Conservation (phyloP, 2,113 vertebrate species). For the Ceratotherium simum region DNA sequence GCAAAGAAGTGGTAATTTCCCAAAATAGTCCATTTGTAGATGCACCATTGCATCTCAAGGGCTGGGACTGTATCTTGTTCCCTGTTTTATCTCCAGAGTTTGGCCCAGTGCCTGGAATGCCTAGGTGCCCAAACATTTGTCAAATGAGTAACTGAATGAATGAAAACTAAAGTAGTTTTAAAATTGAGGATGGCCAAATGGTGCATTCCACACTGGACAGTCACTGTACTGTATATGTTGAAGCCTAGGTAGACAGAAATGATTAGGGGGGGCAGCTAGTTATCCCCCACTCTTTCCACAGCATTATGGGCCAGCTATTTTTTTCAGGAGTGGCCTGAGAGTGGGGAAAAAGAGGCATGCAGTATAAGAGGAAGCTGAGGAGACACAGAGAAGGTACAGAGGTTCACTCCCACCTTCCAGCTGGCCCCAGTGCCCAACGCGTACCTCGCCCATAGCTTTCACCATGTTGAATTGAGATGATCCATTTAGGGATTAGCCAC, state of each 20-base stretch:
- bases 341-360: too few relatives aligned
- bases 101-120: neutral
- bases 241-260: neutral
- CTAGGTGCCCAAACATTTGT: neutral
- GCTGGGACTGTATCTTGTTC: neutral
- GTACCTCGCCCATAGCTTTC: neutral
- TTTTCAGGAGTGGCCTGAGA: neutral
- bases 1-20: neutral
- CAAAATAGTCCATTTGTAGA: neutral
- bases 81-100: neutral
- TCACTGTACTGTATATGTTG: neutral
- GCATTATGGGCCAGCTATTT: neutral
- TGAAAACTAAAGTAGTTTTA: neutral
- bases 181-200: neutral
- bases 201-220: neutral
- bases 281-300: neutral
- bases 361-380: neutral
- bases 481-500: neutral
- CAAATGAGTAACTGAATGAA: neutral
- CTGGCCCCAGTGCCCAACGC: fast-evolving
- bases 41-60: neutral
- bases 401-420: neutral
- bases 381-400: neutral
- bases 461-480: neutral
- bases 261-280: neutral